Evolutionary conservation across 2,888 invertebrate genomes (phyloP), one percentile per base, ranked within the genome.

Genomic region (Ophonus ardosiacus): DNA sequence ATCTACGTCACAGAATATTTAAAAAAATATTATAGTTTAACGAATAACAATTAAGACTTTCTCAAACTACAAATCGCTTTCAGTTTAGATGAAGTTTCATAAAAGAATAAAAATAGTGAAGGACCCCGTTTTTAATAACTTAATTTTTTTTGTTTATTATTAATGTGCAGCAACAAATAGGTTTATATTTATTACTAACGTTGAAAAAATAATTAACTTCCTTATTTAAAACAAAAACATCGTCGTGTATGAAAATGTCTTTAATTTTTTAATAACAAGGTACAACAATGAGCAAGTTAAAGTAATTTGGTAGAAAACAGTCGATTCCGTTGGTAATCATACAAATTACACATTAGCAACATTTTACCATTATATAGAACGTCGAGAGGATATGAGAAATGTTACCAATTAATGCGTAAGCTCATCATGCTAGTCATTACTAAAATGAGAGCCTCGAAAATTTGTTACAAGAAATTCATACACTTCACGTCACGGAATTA

Each of bases 311-410:
- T 68, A 31, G 68, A 68, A 68, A 68, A 68, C 31, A 68, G 7
- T 68, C 31, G 24, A 68, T 68, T 38, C 38, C 38, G 31, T 68
- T 38, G n/a, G 68, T 68, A 31, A 68, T 68, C 68, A 68, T 7
- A 68, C 38, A 68, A 68, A 68, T 68, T 68, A 38, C 68, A 68
- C 68, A 68, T 68, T 68, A 68, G 68, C 68, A 68, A 15, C 68
- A 68, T 68, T 68, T 15, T 68, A 68, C 68, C 63, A 68, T n/a
- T 10, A 31, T 68, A 15, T 68, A n/a, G n/a, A 38, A 38, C 15
- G 38, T 38, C 6, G 31, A 38, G 38, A 68, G 38, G 15, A 68
- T 68, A 68, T 68, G 68, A 68, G 68, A 68, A 68, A 68, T 68
- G 31, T 68, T 68, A 31, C 15, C 68, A 68, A 68, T 38, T 68